A percentile compares a stretch with the other conserved stretches of the same genome.
phyloP scores from a whole-genome alignment of 1,140 invertebrate genomes.

The Planococcus citri region DNA sequence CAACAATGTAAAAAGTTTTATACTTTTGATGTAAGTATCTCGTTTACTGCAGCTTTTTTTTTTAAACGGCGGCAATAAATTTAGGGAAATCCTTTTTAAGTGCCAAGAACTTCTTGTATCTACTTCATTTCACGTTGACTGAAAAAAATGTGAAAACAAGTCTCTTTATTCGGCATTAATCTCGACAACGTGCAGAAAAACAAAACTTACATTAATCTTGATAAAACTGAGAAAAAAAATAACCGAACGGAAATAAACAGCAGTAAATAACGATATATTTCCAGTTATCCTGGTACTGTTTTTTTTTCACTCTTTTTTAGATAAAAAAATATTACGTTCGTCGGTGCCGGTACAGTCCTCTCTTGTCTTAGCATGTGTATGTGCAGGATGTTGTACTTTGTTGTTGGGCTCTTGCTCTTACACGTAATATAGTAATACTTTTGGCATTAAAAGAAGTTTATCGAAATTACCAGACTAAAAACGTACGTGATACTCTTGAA shows the following conservation, averaged over 20 bases:
- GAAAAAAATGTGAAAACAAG: neutral
- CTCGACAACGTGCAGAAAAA: neutral
- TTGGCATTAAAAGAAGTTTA: too few species aligned
- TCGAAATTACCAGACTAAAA: too few species aligned
- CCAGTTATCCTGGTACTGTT: neutral
- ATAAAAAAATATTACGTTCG: neutral
- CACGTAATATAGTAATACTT: too few species aligned
- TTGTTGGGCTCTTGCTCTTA: too few species aligned
- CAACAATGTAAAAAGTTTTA: too few species aligned
- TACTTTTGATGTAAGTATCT: neutral
- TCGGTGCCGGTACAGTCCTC: neutral
- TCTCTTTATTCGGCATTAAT: conserved; percentile 7
- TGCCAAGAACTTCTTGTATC: neutral
- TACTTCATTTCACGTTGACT: neutral
- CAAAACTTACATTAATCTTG: neutral
- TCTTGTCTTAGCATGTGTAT: too few species aligned
- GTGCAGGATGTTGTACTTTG: too few species aligned
- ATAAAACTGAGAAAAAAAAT: neutral
- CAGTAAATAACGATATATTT: neutral
- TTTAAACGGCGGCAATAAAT: neutral
- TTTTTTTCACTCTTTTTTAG: neutral
- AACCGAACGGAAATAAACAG: conserved; percentile 2
- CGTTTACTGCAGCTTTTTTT: neutral
- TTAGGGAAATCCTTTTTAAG: neutral
- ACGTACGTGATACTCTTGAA: too few species aligned